Evolutionary conservation across 2,888 invertebrate species (phyloP).

Genomic region (Gasteruption jaculator): DNA sequence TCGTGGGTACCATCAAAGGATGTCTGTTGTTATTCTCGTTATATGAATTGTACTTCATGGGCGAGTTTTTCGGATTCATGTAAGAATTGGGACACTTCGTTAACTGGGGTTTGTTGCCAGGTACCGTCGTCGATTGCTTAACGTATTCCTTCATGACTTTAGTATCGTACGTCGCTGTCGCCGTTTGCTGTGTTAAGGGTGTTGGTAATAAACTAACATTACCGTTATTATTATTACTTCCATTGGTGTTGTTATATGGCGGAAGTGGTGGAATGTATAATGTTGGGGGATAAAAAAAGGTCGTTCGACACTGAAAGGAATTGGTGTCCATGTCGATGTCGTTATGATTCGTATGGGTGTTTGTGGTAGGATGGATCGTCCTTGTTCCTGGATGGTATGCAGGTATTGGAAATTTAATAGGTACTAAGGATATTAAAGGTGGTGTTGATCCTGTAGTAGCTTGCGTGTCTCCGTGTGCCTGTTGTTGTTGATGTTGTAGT

Average conservation of each 20-base stretch:
- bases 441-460: slow-evolving; percentile 33
- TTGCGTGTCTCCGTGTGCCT: slow-evolving; percentile 37
- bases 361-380: slow-evolving; percentile 32
- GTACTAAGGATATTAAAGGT: slow-evolving; percentile 40
- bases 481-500: slow-evolving; percentile 16
- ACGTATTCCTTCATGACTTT: not conserved
- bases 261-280: slow-evolving; percentile 40
- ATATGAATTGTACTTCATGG: too few species aligned
- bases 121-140: too few species aligned
- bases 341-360: slow-evolving; percentile 31
- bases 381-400: slow-evolving; percentile 42
- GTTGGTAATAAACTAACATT: slow-evolving; percentile 43
- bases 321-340: slow-evolving; percentile 32
- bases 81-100: too few species aligned
- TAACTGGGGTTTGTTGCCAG: too few species aligned
- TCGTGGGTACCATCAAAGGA: too few species aligned
- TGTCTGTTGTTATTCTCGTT: too few species aligned
- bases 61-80: too few species aligned
- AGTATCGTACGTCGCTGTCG: slow-evolving; percentile 4
- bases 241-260: slow-evolving; percentile 24
- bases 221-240: too few species aligned
- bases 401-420: slow-evolving; percentile 42
- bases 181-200: not conserved
- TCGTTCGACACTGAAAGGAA: slow-evolving; percentile 39
- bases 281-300: slow-evolving; percentile 39